Base-by-base conservation (phyloP, 1,140 invertebrate genomes). In the Bradynema listronoti region DNA sequence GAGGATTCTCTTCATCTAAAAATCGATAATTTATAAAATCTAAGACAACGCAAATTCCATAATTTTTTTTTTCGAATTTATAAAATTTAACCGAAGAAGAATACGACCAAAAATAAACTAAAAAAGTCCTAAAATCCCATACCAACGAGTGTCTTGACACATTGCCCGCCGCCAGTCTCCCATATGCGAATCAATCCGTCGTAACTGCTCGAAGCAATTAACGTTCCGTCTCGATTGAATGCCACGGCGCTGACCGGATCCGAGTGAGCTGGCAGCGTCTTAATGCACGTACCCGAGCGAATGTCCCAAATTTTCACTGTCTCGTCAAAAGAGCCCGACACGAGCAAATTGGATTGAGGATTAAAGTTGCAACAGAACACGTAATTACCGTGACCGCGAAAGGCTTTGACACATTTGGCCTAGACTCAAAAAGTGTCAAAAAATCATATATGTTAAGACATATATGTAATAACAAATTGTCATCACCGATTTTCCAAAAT, bases 281-380 rank as follows among this genome's bases (percentile, higher is more conserved):
- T 24, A 2, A 60, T 30, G 43, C 93, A 98, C 84, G 94, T 96
- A 5, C 93, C 95, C 60, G 91, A 95, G 80, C 93, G 86, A 0
- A 98, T 92, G 82, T 99, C 95, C 95, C 95, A 99, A 75, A 98
- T 94, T 9, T 43, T 43, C 9, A 99, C 93, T 82, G 90, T 95
- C 82, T 99, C 95, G 78, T 99, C 95, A 83, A 98, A 99, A 19
- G 94, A 98, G 62, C 94, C 94, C 49, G 93, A 98, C 25, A 97
- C 92, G 78, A 99, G 94, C 32, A 99, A 83, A 83, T 98, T 99
- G 34, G 91, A 96, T 81, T 98, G 93, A 66, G 94, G 94, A 82
- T 99, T 99, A 79, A 99, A 99, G 82, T 96, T 97, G 79, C 93
- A 98, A 78, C 94, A 99, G 80, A 99, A 99, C 0, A 99, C 95